Evolutionary conservation across 2,888 invertebrate species (phyloP).

Genomic region (Orchestes rusci): DNA sequence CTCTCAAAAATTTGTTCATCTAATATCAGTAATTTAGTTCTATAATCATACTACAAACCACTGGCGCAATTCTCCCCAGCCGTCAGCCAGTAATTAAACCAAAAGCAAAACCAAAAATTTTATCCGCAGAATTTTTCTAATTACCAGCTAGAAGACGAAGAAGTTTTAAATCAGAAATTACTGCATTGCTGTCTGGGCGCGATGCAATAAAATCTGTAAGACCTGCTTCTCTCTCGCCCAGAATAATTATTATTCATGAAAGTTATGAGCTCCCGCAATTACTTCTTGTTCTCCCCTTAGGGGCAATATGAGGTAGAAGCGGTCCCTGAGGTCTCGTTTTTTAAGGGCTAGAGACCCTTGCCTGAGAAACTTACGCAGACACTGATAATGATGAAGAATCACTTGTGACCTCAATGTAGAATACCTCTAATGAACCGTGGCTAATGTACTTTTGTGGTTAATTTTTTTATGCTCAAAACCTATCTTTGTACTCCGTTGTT

Average conservation of each 20-base stretch:
- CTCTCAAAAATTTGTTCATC: too few species aligned
- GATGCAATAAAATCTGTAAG: slow-evolving; percentile 17
- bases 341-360: too few species aligned
- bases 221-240: slow-evolving; percentile 12
- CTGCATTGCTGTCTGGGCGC: slow-evolving; percentile 8
- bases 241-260: slow-evolving; percentile 24
- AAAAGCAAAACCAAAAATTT: slow-evolving; percentile 1
- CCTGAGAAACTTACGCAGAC: slow-evolving; percentile 17
- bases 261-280: slow-evolving; percentile 24
- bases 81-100: slow-evolving; percentile 1
- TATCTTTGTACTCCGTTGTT: too few species aligned
- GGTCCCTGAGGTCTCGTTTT: slow-evolving; percentile 15
- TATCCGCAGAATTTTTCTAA: slow-evolving; percentile 16
- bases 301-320: slow-evolving; percentile 16
- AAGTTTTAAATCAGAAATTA: slow-evolving; percentile 20
- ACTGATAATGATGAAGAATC: slow-evolving; percentile 17
- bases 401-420: slow-evolving; percentile 5
- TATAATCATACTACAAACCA: too few species aligned
- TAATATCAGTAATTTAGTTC: too few species aligned
- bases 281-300: slow-evolving; percentile 12
- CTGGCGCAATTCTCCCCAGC: too few species aligned
- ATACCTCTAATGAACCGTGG: too few species aligned
- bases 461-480: too few species aligned
- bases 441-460: too few species aligned
- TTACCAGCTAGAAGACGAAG: slow-evolving; percentile 11